These are phyloP conservation scores for Leucopsar rothschildi DNA, from an alignment of 2,113 vertebrate genomes.

Conservation along the genomic window DNA sequence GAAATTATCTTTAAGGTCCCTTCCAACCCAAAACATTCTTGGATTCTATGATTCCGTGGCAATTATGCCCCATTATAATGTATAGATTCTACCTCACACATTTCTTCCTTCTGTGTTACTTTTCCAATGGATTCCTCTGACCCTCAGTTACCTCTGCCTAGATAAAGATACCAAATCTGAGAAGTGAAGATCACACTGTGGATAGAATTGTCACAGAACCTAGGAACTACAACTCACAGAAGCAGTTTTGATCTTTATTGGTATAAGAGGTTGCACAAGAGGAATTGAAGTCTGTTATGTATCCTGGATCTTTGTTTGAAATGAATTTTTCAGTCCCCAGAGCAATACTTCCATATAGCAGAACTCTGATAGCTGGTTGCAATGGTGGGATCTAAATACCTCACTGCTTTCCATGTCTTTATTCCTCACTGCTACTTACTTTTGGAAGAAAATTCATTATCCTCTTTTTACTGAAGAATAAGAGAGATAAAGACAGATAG, in stretches of 20 bases:
- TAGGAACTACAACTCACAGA: background rate
- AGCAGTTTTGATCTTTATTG: background rate
- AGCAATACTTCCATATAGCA: background rate
- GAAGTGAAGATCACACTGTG: background rate
- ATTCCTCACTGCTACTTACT: background rate
- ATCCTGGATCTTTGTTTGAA: background rate
- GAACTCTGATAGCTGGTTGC: background rate
- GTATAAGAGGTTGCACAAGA: background rate
- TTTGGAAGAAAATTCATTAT: background rate
- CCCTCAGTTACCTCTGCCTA: background rate
- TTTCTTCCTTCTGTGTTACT: background rate
- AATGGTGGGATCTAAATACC: background rate
- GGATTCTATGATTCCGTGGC: background rate
- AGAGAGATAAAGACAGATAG: background rate
- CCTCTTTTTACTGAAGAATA: background rate
- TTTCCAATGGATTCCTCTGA: background rate
- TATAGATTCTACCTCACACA: background rate
- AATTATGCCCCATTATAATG: background rate
- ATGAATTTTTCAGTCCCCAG: background rate
- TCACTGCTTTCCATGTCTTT: background rate
- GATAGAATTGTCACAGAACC: background rate
- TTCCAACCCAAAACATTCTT: background rate
- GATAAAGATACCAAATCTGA: background rate
- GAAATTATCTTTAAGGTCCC: background rate
- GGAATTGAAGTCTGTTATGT: background rate